These are phyloP conservation scores for Diadromus collaris DNA, from an alignment of 2,888 invertebrate species.

Conservation along the genomic window DNA sequence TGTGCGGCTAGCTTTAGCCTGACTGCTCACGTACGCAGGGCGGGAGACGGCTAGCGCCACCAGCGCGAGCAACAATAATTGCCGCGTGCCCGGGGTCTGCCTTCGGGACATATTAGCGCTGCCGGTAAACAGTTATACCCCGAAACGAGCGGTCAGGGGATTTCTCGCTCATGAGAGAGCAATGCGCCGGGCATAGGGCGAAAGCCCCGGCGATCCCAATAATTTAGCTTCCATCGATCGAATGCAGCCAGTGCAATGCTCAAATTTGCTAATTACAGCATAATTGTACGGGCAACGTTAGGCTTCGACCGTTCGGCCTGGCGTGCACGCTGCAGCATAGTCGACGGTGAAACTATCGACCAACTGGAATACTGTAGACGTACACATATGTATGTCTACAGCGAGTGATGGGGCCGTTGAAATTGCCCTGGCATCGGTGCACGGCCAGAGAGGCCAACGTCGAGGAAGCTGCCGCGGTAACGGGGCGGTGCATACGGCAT, in stretches of 20 bases:
- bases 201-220: slow-evolving; percentile 71
- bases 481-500: not conserved
- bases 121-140: not conserved
- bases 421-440: slow-evolving; percentile 55
- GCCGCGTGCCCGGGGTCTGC: too few species aligned
- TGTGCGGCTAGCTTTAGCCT: too few species aligned
- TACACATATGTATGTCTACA: slow-evolving; percentile 16
- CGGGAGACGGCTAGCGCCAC: too few species aligned
- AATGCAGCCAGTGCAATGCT: slow-evolving; percentile 69
- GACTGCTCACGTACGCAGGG: too few species aligned
- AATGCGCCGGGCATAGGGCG: slow-evolving; percentile 71
- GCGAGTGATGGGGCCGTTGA: slow-evolving; percentile 43
- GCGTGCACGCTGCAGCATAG: slow-evolving; percentile 13
- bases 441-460: slow-evolving; percentile 37
- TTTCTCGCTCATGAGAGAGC: slow-evolving; percentile 64
- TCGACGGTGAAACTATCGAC: slow-evolving; percentile 42
- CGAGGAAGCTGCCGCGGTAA: slow-evolving; percentile 26
- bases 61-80: too few species aligned
- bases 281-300: slow-evolving; percentile 77
- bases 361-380: slow-evolving; percentile 9
- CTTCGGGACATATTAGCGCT: not conserved
- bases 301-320: slow-evolving; percentile 60
- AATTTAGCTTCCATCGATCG: slow-evolving; percentile 71
- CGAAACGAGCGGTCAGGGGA: not conserved
- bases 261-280: slow-evolving; percentile 78